These are phyloP conservation scores for Oryzias javanicus DNA, from an alignment of 2,113 vertebrate species.

Conservation along the genomic window DNA sequence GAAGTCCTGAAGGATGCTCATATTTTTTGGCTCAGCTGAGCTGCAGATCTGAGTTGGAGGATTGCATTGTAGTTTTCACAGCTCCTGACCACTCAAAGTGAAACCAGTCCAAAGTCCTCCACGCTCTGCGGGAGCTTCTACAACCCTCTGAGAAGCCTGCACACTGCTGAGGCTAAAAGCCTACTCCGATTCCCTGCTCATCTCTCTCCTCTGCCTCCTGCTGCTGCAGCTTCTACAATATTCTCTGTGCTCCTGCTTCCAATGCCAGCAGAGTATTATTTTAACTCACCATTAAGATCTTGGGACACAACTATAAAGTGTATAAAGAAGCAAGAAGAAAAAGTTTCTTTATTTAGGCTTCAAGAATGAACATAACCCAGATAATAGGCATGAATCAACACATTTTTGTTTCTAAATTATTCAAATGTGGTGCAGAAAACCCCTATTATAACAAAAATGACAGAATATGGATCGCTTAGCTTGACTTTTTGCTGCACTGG, in stretches of 20 bases:
- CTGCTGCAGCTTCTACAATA: slow-evolving; percentile 15
- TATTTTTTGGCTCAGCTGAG: slow-evolving; percentile 43
- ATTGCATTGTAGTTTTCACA: not conserved
- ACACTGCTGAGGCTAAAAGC: slow-evolving; percentile 24
- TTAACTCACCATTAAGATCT: not conserved
- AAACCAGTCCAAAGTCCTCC: slow-evolving; percentile 36
- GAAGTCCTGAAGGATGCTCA: slow-evolving; percentile 7
- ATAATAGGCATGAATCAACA: not conserved
- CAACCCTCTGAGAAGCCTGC: slow-evolving; percentile 43
- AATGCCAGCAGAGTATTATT: not conserved
- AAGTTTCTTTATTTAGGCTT: not conserved
- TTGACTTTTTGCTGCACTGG: slow-evolving; percentile 1
- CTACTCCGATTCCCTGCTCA: slow-evolving; percentile 42
- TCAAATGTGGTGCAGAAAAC: not conserved
- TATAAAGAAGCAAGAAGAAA: no score
- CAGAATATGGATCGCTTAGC: not conserved
- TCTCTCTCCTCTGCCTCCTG: slow-evolving; percentile 30
- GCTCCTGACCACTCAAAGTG: slow-evolving; percentile 34
- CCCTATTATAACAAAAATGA: not conserved
- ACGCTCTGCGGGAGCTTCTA: slow-evolving; percentile 31
- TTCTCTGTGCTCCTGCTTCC: slow-evolving; percentile 14
- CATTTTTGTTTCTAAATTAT: not conserved
- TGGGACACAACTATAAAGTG: no score
- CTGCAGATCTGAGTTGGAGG: slow-evolving; percentile 32
- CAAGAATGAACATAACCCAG: not conserved